Percentiles rank a stretch among this genome's conserved stretches.
phyloP scores from a whole-genome alignment of 2,888 invertebrate species.

The Amitus sp. region DNA sequence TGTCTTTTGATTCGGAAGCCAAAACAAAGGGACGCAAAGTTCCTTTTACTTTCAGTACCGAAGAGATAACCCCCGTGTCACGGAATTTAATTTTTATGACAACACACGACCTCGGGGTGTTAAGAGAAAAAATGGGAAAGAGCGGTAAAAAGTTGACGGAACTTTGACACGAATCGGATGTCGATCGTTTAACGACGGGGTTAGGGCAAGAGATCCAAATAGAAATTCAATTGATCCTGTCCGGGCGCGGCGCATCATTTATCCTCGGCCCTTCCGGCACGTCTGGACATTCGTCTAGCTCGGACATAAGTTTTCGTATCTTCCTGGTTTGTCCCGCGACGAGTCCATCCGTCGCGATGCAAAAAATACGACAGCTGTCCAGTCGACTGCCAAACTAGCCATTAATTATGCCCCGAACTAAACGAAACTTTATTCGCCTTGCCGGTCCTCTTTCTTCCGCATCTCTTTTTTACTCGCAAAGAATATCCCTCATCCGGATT shows the following conservation, averaged over 20 bases:
- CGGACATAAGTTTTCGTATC: conserved; percentile 55
- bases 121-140: not conserved
- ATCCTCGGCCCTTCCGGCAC: conserved; percentile 67
- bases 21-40: too few relatives aligned
- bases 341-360: conserved; percentile 51
- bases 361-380: conserved; percentile 64
- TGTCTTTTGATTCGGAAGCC: conserved; percentile 12
- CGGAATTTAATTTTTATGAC: too few relatives aligned
- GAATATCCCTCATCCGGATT: conserved; percentile 47
- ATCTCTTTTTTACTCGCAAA: conserved; percentile 39
- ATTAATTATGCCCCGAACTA: conserved; percentile 60
- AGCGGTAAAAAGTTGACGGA: not conserved
- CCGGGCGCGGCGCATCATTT: conserved; percentile 67
- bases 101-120: too few relatives aligned
- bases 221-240: conserved; percentile 72
- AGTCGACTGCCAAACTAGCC: conserved; percentile 63
- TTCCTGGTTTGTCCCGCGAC: conserved; percentile 49
- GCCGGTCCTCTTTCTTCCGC: conserved; percentile 32
- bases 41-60: too few relatives aligned
- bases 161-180: conserved; percentile 3
- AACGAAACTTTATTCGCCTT: conserved; percentile 52
- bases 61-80: too few relatives aligned
- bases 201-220: conserved; percentile 58
- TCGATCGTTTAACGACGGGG: conserved; percentile 10
- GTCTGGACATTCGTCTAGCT: conserved; percentile 53